Evolutionary conservation across 2,888 invertebrate species (phyloP), one percentile per base, ranked within the genome.

Genomic region (Polia nebulosa): DNA sequence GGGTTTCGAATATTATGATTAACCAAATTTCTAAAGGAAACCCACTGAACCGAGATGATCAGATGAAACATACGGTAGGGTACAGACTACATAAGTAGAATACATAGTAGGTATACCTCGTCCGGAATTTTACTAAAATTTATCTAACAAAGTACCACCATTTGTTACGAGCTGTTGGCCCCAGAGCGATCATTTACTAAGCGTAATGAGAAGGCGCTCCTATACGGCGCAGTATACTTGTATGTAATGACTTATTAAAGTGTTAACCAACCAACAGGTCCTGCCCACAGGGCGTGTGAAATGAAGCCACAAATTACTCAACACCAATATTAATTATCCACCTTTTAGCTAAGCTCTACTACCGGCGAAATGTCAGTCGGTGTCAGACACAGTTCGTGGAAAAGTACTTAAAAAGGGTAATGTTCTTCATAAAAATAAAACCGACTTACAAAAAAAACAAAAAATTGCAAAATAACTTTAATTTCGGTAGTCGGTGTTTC

Each of bases 261-360:
- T 68, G 68, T 67, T 72, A 58, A 70, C 67, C 76, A 62, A 64
- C 73, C 88, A 89, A 91, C 88, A 90, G 87, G 89, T 90, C 80
- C 70, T 76, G 65, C 80, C 77, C 63, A 77, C 53, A 64, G 67
- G 71, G 79, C 79, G 72, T 76, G 70, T 78, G 62, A 74, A 82
- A 65, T 73, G 84, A 86, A 88, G 85, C 87, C 89, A 77, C 87
- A 88, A 89, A 90, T 88, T 88, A 85, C 77, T 78, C 72, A 81
- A 77, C 76, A 79, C 77, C 85, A 85, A 88, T 87, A 89, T 87
- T 89, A 85, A 87, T 83, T 82, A 75, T 69, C 81, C 81, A 81
- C 86, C 81, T 87, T 79, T 82, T 79, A 56, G 64, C 66, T 81
- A 69, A 65, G 72, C 82, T 85, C 76, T 80, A 81, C 81, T 62